These are phyloP conservation scores for Drosophila rhopaloa DNA, from an alignment of 1,140 invertebrate genomes.

Conservation along the genomic window DNA sequence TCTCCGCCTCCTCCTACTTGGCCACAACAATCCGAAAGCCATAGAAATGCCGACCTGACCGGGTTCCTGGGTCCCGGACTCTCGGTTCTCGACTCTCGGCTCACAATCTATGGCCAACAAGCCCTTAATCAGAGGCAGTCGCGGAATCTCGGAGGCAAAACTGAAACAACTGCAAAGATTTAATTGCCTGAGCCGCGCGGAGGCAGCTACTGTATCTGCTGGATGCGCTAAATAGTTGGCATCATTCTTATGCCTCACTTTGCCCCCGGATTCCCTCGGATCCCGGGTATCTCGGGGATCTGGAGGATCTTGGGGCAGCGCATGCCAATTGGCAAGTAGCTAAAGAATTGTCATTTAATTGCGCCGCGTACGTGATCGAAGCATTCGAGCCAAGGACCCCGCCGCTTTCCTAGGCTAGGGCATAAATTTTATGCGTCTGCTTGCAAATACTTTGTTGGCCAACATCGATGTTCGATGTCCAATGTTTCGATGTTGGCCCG, in stretches of 20 bases:
- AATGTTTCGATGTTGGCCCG: constrained; percentile 50
- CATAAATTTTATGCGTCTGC: constrained; percentile 77
- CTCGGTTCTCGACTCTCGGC: constrained; percentile 1
- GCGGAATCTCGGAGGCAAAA: constrained; percentile 61
- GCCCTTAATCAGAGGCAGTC: constrained; percentile 77
- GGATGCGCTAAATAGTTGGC: constrained; percentile 82
- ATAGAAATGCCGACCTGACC: constrained; percentile 54
- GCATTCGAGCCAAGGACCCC: constrained; percentile 62
- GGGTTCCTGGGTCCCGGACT: background rate
- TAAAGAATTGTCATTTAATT: constrained; percentile 84
- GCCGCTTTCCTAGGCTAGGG: constrained; percentile 37
- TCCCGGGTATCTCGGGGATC: constrained; percentile 14
- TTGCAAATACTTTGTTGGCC: constrained; percentile 55
- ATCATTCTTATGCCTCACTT: constrained; percentile 82
- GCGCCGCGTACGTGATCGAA: constrained; percentile 82
- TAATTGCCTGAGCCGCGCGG: constrained; percentile 60
- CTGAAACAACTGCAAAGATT: constrained; percentile 80
- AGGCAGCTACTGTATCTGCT: constrained; percentile 71
- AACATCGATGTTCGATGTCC: constrained; percentile 24
- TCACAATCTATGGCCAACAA: constrained; percentile 62
- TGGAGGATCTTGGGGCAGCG: constrained; percentile 39
- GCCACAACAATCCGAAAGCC: constrained; percentile 45
- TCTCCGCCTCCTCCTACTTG: constrained; percentile 5
- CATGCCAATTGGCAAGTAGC: constrained; percentile 80
- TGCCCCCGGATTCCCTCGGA: constrained; percentile 32